A percentile compares a stretch with the other conserved stretches of the same genome.
Evolutionary conservation across 2,113 vertebrate species (phyloP).

Genomic region (Platanista minor): DNA sequence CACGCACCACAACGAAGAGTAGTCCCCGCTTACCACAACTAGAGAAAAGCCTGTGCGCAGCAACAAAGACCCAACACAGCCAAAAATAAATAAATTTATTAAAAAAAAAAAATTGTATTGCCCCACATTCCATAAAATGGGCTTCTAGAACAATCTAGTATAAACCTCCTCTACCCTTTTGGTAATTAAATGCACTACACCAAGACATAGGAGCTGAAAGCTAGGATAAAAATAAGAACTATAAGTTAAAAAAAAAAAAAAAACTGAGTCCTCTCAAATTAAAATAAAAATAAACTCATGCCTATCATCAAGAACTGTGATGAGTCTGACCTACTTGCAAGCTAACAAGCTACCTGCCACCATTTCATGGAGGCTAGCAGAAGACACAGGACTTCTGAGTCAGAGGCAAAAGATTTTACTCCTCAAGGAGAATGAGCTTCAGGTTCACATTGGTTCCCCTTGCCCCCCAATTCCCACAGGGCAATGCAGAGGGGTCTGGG

Average conservation of each 20-base stretch:
- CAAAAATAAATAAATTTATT: too few relatives aligned
- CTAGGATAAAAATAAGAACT: not conserved
- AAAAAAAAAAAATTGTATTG: fast-evolving
- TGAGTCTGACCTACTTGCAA: not conserved
- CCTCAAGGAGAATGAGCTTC: not conserved
- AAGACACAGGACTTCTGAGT: not conserved
- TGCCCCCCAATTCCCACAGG: not conserved
- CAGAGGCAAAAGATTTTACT: not conserved
- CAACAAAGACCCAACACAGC: too few relatives aligned
- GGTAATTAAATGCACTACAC: not conserved
- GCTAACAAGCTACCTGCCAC: not conserved
- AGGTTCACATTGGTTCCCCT: not conserved
- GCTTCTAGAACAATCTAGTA: not conserved
- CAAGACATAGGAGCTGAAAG: not conserved
- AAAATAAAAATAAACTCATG: not conserved
- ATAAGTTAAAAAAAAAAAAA: not conserved
- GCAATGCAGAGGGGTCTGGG: not conserved
- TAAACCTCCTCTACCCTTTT: not conserved
- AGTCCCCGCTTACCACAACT: too few relatives aligned
- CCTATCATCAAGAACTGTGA: not conserved
- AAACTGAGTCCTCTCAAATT: not conserved
- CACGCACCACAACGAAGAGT: too few relatives aligned
- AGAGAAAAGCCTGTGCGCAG: too few relatives aligned
- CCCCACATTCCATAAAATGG: not conserved
- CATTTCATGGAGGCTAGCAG: not conserved